These are phyloP conservation scores for Petromus typicus DNA, from an alignment of 2,113 vertebrate species.

Conservation along the genomic window DNA sequence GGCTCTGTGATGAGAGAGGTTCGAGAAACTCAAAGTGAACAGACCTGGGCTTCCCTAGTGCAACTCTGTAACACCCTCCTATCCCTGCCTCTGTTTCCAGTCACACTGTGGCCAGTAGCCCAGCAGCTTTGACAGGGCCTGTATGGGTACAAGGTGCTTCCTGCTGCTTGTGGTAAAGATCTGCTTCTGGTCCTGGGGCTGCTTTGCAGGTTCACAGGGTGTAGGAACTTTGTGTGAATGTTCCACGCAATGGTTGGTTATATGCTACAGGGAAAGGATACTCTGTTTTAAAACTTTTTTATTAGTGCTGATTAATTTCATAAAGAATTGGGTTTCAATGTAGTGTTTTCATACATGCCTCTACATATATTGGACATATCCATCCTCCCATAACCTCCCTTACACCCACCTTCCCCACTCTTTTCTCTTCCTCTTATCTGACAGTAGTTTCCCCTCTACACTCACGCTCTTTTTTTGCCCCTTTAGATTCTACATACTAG, in stretches of 20 bases:
- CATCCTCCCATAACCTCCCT: background rate
- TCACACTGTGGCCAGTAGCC: background rate
- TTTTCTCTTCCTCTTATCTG: background rate
- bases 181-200: background rate
- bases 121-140: background rate
- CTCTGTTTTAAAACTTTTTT: background rate
- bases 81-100: background rate
- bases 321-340: background rate
- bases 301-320: background rate
- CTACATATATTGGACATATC: background rate
- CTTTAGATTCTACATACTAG: background rate
- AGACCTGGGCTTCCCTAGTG: background rate
- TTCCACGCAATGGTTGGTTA: background rate
- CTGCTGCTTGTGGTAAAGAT: background rate
- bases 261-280: too few species aligned
- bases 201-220: background rate
- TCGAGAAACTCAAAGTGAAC: background rate
- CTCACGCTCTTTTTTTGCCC: background rate
- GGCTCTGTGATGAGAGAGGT: background rate
- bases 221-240: background rate
- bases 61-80: background rate
- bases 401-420: background rate
- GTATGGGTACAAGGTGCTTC: background rate
- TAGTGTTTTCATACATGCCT: background rate
- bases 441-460: background rate